Evolutionary conservation across 2,888 invertebrate species (phyloP), one percentile per base, ranked within the genome.

Genomic region (Ariolimax columbianus): DNA sequence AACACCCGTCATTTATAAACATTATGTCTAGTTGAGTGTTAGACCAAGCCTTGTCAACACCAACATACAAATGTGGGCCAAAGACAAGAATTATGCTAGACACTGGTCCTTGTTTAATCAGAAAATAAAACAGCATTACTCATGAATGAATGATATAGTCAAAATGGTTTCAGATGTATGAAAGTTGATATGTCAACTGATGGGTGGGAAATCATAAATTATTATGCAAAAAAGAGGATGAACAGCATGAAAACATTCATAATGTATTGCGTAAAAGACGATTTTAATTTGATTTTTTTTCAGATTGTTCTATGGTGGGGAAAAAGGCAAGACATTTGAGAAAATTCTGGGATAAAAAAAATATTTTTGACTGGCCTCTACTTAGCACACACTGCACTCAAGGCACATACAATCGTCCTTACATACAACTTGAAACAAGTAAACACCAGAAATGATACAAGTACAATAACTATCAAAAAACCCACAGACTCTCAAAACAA

Each of bases 321-420:
- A 55, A 55, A 55, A 23, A 23, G 55, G 6, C 19, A 55, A 23
- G 55, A 19, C 55, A 55, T 55, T 55, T 55, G 7, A 55, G 55
- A 55, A 55, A 55, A 55, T 47, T 55, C 19, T 55, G 3, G 17
- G 55, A 17, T 17, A 23, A 19, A 19, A 55, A 55, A 7, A n/a
- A 51, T 9, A 51, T 7, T n/a, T 11, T 75, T 51, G 75, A 90
- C 91, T 90, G 91, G 91, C 90, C 92, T 90, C 91, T 90, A 91
- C 89, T 90, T 89, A 88, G 77, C 92, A 91, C 92, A 91, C 91
- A 90, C 91, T 91, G 92, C 92, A 92, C 92, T 92, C 92, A 59
- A 81, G 38, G 83, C 80, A 80, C 63, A n/a, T 83, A 79, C 23
- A 36, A 59, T 68, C 79, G 30, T 70, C 30, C 84, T 55, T 79